Percentiles rank a stretch among this genome's conserved stretches.
Conservation (phyloP, 2,113 vertebrate genomes). For the Catharus bicknelli region DNA sequence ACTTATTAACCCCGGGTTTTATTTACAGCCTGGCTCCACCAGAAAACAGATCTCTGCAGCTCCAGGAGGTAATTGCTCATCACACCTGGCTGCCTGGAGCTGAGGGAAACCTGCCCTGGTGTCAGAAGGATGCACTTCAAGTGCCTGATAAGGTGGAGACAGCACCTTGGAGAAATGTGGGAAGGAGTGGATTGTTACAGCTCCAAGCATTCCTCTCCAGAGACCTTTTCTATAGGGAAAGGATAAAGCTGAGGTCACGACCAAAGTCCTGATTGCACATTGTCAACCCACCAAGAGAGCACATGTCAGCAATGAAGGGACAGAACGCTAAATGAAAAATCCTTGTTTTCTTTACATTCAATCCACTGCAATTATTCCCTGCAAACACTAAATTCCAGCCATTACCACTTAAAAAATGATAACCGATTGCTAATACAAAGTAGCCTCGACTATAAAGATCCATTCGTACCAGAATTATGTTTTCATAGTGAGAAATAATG, state of each 20-base stretch:
- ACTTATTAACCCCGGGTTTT: not conserved
- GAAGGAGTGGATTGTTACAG: not conserved
- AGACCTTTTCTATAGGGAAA: not conserved
- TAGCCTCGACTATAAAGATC: rapidly evolving
- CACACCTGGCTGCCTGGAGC: not conserved
- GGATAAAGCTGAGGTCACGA: not conserved
- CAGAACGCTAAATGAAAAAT: not conserved
- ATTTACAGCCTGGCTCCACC: not conserved
- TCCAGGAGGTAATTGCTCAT: not conserved
- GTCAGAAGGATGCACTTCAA: not conserved
- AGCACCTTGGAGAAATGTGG: not conserved
- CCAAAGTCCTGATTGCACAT: not conserved
- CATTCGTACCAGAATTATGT: not conserved
- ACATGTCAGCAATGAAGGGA: not conserved
- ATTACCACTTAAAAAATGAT: not conserved
- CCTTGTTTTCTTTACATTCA: not conserved
- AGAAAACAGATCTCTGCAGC: not conserved
- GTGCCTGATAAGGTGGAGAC: not conserved
- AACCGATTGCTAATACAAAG: not conserved
- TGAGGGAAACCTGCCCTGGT: not conserved
- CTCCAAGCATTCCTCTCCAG: not conserved
- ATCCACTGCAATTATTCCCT: not conserved
- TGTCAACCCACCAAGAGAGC: not conserved
- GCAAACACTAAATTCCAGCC: not conserved
- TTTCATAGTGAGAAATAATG: not conserved